Conservation (phyloP, 2,797 vertebrate genomes). For the Cyprinodon diabolis region DNA sequence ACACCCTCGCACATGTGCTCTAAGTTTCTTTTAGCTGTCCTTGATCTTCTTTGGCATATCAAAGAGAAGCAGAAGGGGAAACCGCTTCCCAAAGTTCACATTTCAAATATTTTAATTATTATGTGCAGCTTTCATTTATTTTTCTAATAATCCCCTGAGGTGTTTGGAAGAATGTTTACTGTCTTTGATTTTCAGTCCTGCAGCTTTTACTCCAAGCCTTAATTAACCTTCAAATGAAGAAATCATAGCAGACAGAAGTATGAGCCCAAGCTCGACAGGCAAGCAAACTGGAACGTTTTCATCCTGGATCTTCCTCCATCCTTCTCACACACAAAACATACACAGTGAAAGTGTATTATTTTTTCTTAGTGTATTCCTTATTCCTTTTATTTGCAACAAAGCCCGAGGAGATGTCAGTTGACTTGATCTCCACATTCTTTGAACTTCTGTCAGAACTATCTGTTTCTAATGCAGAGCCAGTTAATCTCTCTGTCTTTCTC, state of each 20-base stretch:
- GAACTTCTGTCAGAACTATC: conserved; percentile 74
- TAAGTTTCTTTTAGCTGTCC: conserved; percentile 58
- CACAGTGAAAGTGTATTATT: conserved; percentile 63
- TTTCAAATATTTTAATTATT: conserved; percentile 78
- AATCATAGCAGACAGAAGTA: conserved; percentile 62
- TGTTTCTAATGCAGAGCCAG: conserved; percentile 66
- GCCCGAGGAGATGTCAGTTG: conserved; percentile 71
- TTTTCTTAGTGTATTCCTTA: conserved; percentile 36
- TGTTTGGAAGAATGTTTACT: conserved; percentile 71
- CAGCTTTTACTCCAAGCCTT: conserved; percentile 77
- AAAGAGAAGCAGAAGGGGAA: conserved; percentile 42
- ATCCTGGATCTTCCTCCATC: conserved; percentile 67
- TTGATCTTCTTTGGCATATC: conserved; percentile 62
- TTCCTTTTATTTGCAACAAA: conserved; percentile 67
- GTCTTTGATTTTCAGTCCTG: conserved; percentile 76
- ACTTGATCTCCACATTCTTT: conserved; percentile 60
- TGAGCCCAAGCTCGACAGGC: conserved; percentile 18
- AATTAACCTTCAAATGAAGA: conserved; percentile 82
- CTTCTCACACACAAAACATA: conserved; percentile 30
- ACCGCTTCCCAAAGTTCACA: conserved; percentile 67
- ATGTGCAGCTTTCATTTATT: conserved; percentile 73
- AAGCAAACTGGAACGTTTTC: conserved; percentile 49
- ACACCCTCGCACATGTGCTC: conserved; percentile 21
- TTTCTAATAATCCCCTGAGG: conserved; percentile 76
- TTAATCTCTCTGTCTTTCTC: conserved; percentile 62